A percentile compares a stretch with the other conserved stretches of the same genome.
phyloP scores from a whole-genome alignment of 2,888 invertebrate species.

The Stegana nigrithorax region DNA sequence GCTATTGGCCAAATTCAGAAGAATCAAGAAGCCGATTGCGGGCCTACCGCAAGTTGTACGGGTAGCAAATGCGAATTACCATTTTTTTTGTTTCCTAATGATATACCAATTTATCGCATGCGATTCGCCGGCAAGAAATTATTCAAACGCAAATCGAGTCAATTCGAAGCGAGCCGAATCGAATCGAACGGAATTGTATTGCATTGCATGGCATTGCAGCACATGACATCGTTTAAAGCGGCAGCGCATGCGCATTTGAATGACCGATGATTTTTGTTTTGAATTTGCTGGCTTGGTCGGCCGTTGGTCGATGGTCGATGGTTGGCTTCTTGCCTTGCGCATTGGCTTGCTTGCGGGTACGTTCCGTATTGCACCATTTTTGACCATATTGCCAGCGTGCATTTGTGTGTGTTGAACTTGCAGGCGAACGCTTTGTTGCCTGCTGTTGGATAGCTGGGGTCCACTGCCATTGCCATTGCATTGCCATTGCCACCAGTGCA shows the following conservation, averaged over 20 bases:
- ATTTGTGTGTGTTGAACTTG: background rate
- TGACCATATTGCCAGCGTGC: background rate
- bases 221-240: too few species aligned
- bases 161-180: too few species aligned
- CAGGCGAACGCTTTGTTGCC: background rate
- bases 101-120: conserved; percentile 17
- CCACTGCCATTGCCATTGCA: background rate
- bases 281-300: too few species aligned
- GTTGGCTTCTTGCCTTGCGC: background rate
- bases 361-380: conserved; percentile 8
- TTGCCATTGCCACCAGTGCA: background rate
- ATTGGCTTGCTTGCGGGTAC: background rate
- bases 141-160: too few species aligned
- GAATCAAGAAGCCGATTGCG: background rate
- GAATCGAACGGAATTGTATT: too few species aligned
- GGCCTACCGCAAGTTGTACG: too few species aligned
- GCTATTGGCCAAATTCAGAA: conserved; percentile 6
- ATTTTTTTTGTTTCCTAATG: conserved; percentile 15
- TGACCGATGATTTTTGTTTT: conserved; percentile 8
- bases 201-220: too few species aligned
- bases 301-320: background rate
- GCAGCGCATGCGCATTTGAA: background rate
- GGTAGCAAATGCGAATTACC: conserved; percentile 11
- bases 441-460: background rate
- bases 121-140: conserved; percentile 7